Conservation (phyloP, 2,113 vertebrate genomes). For the Nannospalax galili region DNA sequence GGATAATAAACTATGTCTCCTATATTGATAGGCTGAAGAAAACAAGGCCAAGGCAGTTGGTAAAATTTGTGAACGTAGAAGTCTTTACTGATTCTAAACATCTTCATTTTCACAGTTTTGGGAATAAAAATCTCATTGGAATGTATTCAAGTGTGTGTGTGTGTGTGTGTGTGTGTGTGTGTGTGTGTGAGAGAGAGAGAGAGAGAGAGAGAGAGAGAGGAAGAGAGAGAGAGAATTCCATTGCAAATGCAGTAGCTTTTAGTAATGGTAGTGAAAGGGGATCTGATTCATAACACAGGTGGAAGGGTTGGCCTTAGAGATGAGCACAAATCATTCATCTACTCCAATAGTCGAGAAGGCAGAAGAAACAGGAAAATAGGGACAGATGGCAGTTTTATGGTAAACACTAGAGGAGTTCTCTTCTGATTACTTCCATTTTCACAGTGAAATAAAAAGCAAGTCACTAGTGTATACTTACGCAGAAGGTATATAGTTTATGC, state of each 20-base stretch:
- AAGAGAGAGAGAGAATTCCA: neutral
- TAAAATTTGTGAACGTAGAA: neutral
- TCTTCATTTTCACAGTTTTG: conserved; percentile 23
- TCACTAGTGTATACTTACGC: neutral
- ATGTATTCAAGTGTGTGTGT: neutral
- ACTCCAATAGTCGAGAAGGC: neutral
- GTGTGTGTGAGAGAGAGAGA: neutral
- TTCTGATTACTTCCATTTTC: conserved; percentile 53
- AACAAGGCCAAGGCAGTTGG: neutral
- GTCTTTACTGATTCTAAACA: neutral
- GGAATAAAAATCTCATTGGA: neutral
- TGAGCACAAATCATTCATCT: conserved; percentile 40
- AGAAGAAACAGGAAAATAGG: conserved; percentile 30
- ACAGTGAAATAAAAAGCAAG: conserved; percentile 56
- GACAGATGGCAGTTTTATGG: conserved; percentile 59
- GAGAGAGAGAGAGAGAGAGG: neutral
- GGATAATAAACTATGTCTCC: neutral
- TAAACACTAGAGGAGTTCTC: conserved; percentile 54
- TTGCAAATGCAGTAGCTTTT: neutral
- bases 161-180: neutral
- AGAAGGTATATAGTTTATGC: conserved; percentile 37
- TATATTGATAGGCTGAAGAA: neutral
- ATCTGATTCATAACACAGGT: neutral
- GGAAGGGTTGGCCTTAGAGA: conserved; percentile 5
- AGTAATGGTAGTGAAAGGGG: neutral